Evolutionary conservation across 1,140 invertebrate species (phyloP).

Genomic region (Cyclina sinensis): DNA sequence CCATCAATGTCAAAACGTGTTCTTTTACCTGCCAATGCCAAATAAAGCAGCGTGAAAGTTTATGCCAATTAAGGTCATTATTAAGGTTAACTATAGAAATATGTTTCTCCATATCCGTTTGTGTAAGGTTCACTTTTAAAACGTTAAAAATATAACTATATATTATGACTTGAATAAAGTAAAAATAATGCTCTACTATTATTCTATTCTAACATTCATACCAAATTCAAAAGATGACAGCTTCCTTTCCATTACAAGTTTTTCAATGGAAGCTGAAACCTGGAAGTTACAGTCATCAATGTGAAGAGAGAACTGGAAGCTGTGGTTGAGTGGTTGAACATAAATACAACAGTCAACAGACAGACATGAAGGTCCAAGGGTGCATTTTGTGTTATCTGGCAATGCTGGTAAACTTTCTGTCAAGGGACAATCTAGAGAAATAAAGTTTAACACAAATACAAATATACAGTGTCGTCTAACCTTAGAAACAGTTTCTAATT

Average conservation of each 20-base stretch:
- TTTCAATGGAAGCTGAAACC: constrained; percentile 13
- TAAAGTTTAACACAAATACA: background rate
- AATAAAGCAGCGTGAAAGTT: no score
- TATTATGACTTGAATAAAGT: no score
- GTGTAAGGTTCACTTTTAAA: no score
- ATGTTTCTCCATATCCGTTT: no score
- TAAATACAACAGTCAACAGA: background rate
- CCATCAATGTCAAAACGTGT: constrained; percentile 20
- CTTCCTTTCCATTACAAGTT: background rate
- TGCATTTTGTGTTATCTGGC: background rate
- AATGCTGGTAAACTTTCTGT: background rate
- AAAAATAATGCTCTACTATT: no score
- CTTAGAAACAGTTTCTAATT: no score
- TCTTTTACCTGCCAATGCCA: constrained; percentile 12
- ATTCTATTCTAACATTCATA: background rate
- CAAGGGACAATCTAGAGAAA: background rate
- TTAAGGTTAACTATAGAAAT: no score
- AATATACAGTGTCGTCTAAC: no score
- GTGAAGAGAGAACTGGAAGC: background rate
- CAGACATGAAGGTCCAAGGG: background rate
- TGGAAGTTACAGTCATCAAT: constrained; percentile 43
- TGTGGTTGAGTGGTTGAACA: background rate
- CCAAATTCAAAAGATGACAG: constrained; percentile 23
- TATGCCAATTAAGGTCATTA: no score
- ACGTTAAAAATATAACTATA: no score